Evolutionary conservation across 1,140 invertebrate genomes (phyloP).

Genomic region (Camponotus vicinus): DNA sequence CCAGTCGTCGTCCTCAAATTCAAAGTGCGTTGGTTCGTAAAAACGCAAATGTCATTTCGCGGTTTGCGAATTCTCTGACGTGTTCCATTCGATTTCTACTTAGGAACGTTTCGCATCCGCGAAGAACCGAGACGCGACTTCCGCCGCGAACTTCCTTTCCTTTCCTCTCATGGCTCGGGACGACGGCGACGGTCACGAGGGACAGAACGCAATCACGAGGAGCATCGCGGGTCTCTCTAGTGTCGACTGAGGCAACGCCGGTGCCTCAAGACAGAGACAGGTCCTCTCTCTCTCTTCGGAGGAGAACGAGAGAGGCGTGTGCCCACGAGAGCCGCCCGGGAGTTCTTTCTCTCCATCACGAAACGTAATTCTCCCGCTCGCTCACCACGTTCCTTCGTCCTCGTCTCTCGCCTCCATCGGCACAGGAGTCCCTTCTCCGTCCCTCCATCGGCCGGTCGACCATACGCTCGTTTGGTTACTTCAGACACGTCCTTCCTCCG

Average conservation of each 20-base stretch:
- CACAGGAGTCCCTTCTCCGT: conserved; percentile 22
- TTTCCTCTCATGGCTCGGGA: conserved; percentile 23
- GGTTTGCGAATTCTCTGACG: not conserved
- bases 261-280: conserved; percentile 62
- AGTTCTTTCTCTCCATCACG: conserved; percentile 66
- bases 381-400: conserved; percentile 39
- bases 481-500: conserved; percentile 37
- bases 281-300: conserved; percentile 23
- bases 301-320: conserved; percentile 82
- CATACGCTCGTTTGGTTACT: conserved; percentile 37
- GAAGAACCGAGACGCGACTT: conserved; percentile 33
- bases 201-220: conserved; percentile 57
- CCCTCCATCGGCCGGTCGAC: not conserved
- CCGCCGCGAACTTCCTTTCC: not conserved
- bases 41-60: not conserved
- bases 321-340: conserved; percentile 78
- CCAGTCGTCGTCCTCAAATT: not conserved
- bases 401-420: conserved; percentile 34
- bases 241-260: conserved; percentile 66
- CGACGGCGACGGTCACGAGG: conserved; percentile 22
- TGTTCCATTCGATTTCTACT: not conserved
- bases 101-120: conserved; percentile 29
- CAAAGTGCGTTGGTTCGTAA: not conserved
- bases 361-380: conserved; percentile 56
- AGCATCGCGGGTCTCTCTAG: conserved; percentile 67